A percentile compares a stretch with the other conserved stretches of the same genome.
Conservation (phyloP, 2,797 vertebrate species). For the Takifugu ocellatus region DNA sequence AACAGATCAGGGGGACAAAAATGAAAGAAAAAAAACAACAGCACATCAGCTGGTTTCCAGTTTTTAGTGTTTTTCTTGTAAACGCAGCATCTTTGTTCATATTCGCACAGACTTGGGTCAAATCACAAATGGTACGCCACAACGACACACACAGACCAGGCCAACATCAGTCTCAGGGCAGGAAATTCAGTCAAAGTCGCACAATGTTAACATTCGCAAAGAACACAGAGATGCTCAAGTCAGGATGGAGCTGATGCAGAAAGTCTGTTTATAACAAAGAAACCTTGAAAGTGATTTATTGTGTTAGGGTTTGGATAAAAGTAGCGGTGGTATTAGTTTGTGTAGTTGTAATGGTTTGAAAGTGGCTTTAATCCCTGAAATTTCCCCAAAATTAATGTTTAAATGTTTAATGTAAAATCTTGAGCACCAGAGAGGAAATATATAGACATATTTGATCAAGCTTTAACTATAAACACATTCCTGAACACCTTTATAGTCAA, state of each 20-base stretch:
- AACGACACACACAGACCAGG: conserved; percentile 46
- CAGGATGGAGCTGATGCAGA: conserved; percentile 39
- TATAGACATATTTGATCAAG: too few relatives aligned
- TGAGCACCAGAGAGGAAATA: background rate
- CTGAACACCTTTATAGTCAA: too few relatives aligned
- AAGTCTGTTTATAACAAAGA: background rate
- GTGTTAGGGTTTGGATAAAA: too few relatives aligned
- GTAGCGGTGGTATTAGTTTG: background rate
- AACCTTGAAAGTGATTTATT: too few relatives aligned
- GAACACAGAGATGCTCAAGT: background rate
- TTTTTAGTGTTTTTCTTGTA: conserved; percentile 36
- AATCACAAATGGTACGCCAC: conserved; percentile 52
- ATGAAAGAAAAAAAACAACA: conserved; percentile 7
- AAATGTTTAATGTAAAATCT: background rate
- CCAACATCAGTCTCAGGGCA: conserved; percentile 34
- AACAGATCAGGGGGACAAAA: conserved; percentile 43
- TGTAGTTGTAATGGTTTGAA: background rate
- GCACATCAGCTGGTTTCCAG: conserved; percentile 49
- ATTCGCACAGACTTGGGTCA: conserved; percentile 53
- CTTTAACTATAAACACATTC: too few relatives aligned
- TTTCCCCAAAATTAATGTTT: background rate
- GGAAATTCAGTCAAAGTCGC: conserved; percentile 1
- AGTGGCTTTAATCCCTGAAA: conserved; percentile 4
- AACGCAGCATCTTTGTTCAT: conserved; percentile 55
- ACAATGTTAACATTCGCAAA: conserved; percentile 10